Evolutionary conservation across 2,888 invertebrate species (phyloP).

Genomic region (Heliconius hortense): DNA sequence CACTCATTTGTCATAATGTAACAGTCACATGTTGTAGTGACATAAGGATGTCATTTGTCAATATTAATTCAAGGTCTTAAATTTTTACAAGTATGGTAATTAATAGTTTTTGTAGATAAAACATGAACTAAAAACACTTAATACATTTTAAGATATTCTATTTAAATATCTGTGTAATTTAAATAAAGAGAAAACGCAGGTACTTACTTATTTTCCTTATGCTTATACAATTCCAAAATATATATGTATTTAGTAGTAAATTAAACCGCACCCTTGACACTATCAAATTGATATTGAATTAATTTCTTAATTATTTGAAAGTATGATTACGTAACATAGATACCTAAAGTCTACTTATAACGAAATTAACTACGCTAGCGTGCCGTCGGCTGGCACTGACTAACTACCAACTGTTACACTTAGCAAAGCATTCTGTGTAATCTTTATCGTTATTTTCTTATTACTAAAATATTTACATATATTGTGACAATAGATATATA

Average conservation of each 20-base stretch:
- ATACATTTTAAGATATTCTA: neutral
- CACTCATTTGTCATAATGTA: neutral
- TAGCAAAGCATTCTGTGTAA: slow-evolving; percentile 1
- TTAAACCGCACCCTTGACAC: slow-evolving; percentile 3
- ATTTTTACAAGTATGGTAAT: slow-evolving; percentile 1
- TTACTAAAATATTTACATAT: slow-evolving; percentile 8
- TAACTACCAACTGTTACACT: slow-evolving; percentile 18
- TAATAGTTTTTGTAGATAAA: neutral
- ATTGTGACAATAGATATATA: neutral
- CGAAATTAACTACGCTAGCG: slow-evolving; percentile 3
- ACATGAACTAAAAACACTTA: neutral
- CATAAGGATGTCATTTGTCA: slow-evolving; percentile 7
- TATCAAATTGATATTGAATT: slow-evolving; percentile 10
- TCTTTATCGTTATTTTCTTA: slow-evolving; percentile 22
- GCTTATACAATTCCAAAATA: neutral
- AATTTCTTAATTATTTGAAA: slow-evolving; percentile 5
- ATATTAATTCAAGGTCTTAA: neutral
- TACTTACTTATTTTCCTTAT: slow-evolving; percentile 9
- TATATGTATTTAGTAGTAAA: neutral
- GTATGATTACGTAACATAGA: slow-evolving; percentile 15
- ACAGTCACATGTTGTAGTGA: neutral
- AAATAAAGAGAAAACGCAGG: neutral
- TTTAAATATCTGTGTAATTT: neutral
- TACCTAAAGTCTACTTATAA: slow-evolving; percentile 2
- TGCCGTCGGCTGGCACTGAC: slow-evolving; percentile 4